These are phyloP conservation scores for Callimico goeldii DNA, from an alignment of 2,797 vertebrate genomes.

Conservation along the genomic window DNA sequence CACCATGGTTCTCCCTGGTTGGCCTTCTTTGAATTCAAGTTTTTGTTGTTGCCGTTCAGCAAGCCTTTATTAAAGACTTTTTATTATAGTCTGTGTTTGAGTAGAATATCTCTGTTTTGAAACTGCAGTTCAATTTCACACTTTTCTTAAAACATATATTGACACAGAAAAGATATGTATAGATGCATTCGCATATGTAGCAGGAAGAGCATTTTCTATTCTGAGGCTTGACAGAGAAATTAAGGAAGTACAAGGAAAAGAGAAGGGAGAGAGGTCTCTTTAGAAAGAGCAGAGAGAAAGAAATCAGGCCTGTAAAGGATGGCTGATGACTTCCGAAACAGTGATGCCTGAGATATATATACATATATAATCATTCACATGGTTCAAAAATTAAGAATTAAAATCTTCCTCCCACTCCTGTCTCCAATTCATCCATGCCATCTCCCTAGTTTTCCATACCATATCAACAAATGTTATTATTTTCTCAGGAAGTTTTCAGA, in stretches of 20 bases:
- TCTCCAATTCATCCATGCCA: background rate
- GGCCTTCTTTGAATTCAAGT: background rate
- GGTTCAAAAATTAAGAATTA: background rate
- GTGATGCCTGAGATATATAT: background rate
- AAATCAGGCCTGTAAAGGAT: background rate
- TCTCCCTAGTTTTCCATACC: background rate
- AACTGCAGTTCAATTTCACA: conserved; percentile 49
- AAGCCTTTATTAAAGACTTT: background rate
- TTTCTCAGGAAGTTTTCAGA: background rate
- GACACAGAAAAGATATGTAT: conserved; percentile 40
- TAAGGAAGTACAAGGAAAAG: background rate
- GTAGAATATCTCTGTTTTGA: conserved; percentile 57
- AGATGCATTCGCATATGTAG: background rate
- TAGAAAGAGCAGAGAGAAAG: background rate
- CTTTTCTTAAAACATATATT: conserved; percentile 58
- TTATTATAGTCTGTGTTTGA: background rate
- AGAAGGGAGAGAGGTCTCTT: background rate
- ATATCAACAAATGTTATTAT: background rate
- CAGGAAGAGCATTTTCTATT: conserved; percentile 54
- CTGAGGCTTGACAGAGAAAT: conserved; percentile 55
- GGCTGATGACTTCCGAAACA: background rate
- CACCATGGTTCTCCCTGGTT: background rate
- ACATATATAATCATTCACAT: background rate
- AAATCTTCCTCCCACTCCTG: background rate
- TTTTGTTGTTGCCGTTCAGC: background rate